These are phyloP conservation scores for Drosophila hamatofila DNA, from an alignment of 2,888 invertebrate genomes.

Conservation along the genomic window DNA sequence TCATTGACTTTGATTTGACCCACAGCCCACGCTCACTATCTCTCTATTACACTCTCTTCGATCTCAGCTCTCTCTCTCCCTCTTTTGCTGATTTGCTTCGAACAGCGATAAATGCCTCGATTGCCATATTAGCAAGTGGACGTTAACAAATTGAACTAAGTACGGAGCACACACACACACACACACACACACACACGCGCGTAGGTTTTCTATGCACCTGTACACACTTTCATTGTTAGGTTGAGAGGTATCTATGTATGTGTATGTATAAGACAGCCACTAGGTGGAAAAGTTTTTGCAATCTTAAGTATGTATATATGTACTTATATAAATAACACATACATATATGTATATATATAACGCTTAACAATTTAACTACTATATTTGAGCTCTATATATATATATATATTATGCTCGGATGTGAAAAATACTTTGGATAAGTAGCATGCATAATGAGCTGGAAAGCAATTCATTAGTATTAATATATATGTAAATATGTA, in stretches of 20 bases:
- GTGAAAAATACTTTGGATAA: too few species aligned
- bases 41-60: not conserved
- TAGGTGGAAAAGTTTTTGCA: constrained; percentile 16
- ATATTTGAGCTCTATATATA: too few species aligned
- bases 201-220: not conserved
- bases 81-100: not conserved
- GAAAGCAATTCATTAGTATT: not conserved
- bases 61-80: not conserved
- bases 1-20: constrained; percentile 41
- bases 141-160: constrained; percentile 13
- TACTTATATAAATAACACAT: too few species aligned
- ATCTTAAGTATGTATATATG: not conserved
- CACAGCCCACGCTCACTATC: not conserved
- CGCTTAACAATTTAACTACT: not conserved
- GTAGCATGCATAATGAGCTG: not conserved
- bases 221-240: constrained; percentile 7
- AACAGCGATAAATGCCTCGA: constrained; percentile 25
- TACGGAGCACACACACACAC: constrained; percentile 4
- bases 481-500: too few species aligned
- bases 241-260: not conserved
- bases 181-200: constrained; percentile 3
- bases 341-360: too few species aligned
- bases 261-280: not conserved
- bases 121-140: constrained; percentile 23
- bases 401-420: too few species aligned